Conservation (phyloP, 1,140 invertebrate genomes). For the Diploscapter pachys region DNA sequence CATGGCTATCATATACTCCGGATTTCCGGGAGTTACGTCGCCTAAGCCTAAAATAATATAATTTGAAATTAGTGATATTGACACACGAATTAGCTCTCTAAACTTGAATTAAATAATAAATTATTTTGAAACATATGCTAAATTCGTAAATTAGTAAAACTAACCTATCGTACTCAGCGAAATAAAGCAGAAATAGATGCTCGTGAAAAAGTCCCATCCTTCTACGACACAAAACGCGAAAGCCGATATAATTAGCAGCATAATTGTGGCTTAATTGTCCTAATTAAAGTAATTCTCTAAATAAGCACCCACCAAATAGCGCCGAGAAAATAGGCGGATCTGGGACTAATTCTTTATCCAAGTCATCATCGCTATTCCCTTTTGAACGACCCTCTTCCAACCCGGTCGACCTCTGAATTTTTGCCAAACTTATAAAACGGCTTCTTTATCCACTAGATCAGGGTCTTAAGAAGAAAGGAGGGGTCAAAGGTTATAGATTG, state of each 20-base stretch:
- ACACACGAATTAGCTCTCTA: too few species aligned
- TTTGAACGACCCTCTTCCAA: neutral
- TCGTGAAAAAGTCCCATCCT: constrained; percentile 56
- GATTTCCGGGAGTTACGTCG: constrained; percentile 65
- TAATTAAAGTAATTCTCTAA: neutral
- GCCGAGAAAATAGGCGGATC: too few species aligned
- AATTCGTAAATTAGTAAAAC: too few species aligned
- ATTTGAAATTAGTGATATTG: too few species aligned
- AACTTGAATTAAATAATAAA: too few species aligned
- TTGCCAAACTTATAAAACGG: neutral
- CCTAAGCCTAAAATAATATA: constrained; percentile 36
- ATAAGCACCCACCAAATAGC: neutral
- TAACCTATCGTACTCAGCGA: constrained; percentile 59
- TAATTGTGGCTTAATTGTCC: constrained; percentile 32
- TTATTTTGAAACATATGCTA: too few species aligned
- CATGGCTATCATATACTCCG: constrained; percentile 84
- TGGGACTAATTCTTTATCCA: neutral
- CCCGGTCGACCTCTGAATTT: constrained; percentile 3
- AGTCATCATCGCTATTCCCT: neutral
- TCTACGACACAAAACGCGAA: constrained; percentile 66
- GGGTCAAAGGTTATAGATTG: neutral
- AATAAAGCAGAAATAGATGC: constrained; percentile 58
- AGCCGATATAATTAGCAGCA: constrained; percentile 43
- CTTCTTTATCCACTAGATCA: constrained; percentile 1
- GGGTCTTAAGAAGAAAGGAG: neutral